Evolutionary conservation across 2,888 invertebrate genomes (phyloP).

Genomic region (Chrysina gloriosa): DNA sequence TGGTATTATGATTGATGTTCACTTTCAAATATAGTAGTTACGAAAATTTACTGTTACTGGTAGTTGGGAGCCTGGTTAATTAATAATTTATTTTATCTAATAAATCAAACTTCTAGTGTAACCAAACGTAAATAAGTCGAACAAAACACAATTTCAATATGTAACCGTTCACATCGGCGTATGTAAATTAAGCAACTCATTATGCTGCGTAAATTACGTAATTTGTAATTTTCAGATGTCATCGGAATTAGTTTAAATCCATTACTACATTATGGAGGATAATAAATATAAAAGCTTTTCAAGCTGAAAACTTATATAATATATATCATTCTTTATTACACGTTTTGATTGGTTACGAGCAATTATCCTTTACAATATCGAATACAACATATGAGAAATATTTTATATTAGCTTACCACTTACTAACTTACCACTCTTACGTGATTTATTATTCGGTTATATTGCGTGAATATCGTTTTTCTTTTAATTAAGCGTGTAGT

Average conservation of each 20-base stretch:
- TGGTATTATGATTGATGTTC: slow-evolving; percentile 5
- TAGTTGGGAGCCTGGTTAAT: slow-evolving; percentile 14
- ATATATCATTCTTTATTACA: slow-evolving; percentile 22
- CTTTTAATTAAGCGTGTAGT: slow-evolving; percentile 6
- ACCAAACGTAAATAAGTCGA: neutral
- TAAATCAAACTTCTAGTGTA: slow-evolving; percentile 3
- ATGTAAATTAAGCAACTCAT: slow-evolving; percentile 1
- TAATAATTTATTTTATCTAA: slow-evolving; percentile 28
- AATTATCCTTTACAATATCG: slow-evolving; percentile 18
- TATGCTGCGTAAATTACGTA: slow-evolving; percentile 12
- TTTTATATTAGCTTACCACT: neutral
- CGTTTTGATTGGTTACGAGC: neutral
- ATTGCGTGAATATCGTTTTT: neutral
- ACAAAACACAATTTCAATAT: slow-evolving; percentile 8
- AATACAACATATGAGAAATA: neutral
- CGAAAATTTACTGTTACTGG: neutral
- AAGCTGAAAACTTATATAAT: slow-evolving; percentile 14
- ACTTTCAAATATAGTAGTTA: slow-evolving; percentile 9
- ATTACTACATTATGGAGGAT: neutral
- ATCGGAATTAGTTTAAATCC: neutral
- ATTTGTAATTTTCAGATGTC: slow-evolving; percentile 10
- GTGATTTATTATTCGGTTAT: slow-evolving; percentile 11
- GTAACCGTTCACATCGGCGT: neutral
- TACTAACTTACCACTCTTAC: neutral
- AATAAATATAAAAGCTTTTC: slow-evolving; percentile 3